These are phyloP conservation scores for Lepidurus apus DNA, from an alignment of 1,140 invertebrate species.

Conservation along the genomic window DNA sequence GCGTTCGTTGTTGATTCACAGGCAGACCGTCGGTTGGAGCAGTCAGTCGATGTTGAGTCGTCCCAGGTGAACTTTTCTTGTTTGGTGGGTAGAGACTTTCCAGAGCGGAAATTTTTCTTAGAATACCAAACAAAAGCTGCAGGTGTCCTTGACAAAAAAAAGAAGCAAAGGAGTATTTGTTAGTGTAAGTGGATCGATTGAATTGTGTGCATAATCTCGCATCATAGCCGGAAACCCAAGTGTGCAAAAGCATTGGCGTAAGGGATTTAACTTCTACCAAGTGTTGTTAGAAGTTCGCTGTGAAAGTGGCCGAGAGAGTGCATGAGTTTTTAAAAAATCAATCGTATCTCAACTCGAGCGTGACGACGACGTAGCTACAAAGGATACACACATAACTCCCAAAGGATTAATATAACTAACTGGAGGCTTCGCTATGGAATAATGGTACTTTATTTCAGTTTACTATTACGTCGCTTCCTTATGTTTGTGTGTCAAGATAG, in stretches of 20 bases:
- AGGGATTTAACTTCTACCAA: background rate
- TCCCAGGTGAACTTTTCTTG: background rate
- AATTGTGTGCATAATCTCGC: no score
- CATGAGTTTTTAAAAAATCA: background rate
- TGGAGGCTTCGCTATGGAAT: background rate
- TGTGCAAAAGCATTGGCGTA: no score
- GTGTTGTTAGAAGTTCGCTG: background rate
- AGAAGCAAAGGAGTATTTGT: background rate
- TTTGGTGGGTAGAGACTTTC: background rate
- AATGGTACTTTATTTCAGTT: background rate
- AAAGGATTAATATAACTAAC: background rate
- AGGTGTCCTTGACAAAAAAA: background rate
- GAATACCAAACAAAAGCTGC: background rate
- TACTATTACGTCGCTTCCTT: background rate
- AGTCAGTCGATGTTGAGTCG: background rate
- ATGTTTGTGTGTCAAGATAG: no score
- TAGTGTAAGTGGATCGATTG: no score
- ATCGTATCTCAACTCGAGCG: background rate
- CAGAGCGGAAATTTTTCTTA: background rate
- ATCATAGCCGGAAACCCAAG: no score
- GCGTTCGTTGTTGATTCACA: constrained; percentile 17
- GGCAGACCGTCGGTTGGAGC: constrained; percentile 7
- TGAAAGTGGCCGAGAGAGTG: background rate
- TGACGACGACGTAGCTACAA: background rate
- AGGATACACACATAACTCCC: background rate